Evolutionary conservation across 2,113 vertebrate genomes (phyloP).

Genomic region (Mandrillus leucophaeus): DNA sequence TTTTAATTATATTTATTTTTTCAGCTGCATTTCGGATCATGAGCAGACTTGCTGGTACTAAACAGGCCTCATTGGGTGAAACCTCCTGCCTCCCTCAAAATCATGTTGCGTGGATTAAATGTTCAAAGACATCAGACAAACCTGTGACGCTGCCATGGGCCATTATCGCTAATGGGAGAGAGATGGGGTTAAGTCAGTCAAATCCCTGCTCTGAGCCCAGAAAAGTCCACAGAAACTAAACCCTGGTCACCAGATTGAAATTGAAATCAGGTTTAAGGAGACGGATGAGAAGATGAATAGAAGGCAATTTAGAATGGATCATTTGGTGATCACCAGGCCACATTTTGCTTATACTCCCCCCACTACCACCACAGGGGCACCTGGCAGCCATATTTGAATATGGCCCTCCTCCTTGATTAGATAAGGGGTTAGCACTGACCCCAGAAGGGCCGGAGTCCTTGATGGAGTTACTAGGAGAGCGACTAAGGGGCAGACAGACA

Average conservation of each 20-base stretch:
- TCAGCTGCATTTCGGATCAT: slow-evolving; percentile 70
- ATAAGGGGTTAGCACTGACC: neutral
- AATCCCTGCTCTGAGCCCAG: slow-evolving; percentile 25
- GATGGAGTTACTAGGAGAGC: neutral
- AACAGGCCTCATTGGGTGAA: slow-evolving; percentile 39
- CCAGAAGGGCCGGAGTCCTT: neutral
- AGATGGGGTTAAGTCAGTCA: slow-evolving; percentile 36
- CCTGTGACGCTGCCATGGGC: neutral
- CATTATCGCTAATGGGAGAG: slow-evolving; percentile 36
- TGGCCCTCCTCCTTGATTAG: neutral
- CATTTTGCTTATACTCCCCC: too few species aligned
- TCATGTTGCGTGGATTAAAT: neutral
- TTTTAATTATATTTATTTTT: slow-evolving; percentile 80
- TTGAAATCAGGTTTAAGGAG: neutral
- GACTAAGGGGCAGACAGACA: neutral
- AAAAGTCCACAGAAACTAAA: slow-evolving; percentile 50
- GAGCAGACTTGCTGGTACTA: slow-evolving; percentile 70
- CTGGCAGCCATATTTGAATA: neutral
- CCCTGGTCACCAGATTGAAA: slow-evolving; percentile 46
- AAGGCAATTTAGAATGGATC: neutral
- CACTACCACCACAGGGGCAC: rapidly evolving
- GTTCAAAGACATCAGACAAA: slow-evolving; percentile 43
- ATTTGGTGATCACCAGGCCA: neutral
- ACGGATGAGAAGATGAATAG: neutral
- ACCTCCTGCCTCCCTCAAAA: slow-evolving; percentile 42